phyloP scores from a whole-genome alignment of 1,140 invertebrate species.

The Calliphora vicina region DNA sequence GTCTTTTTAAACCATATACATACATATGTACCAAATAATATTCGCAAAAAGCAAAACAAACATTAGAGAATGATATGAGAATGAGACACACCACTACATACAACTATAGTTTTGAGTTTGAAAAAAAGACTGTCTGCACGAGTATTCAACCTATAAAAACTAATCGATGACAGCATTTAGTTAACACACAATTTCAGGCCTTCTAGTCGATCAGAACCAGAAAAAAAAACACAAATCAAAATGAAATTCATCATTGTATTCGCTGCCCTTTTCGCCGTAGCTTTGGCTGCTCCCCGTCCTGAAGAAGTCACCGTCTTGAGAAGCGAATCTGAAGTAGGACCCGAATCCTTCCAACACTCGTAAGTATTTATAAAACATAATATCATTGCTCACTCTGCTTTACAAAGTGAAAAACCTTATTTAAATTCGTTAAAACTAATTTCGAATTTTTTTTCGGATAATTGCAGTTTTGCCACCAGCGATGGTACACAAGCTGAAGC shows the following conservation, averaged over 20 bases:
- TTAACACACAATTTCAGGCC: constrained; percentile 14
- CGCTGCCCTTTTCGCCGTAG: constrained; percentile 42
- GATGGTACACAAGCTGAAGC: constrained; percentile 73
- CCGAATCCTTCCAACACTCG: constrained; percentile 29
- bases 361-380: no score
- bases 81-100: no score
- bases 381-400: no score
- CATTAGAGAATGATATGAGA: no score
- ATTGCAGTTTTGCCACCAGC: constrained; percentile 71
- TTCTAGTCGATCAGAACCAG: not conserved
- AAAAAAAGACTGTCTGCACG: no score
- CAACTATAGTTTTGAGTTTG: no score
- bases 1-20: no score
- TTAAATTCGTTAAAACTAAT: no score
- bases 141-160: not conserved
- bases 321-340: constrained; percentile 29
- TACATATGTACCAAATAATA: no score
- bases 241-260: constrained; percentile 44
- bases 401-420: no score
- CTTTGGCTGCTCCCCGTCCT: constrained; percentile 13
- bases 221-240: constrained; percentile 33
- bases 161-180: not conserved
- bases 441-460: not conserved
- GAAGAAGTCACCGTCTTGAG: constrained; percentile 13
- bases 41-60: no score